A percentile compares a stretch with the other conserved stretches of the same genome.
These are phyloP conservation scores for Tetrao urogallus DNA, from an alignment of 2,113 vertebrate genomes.

Conservation along the genomic window DNA sequence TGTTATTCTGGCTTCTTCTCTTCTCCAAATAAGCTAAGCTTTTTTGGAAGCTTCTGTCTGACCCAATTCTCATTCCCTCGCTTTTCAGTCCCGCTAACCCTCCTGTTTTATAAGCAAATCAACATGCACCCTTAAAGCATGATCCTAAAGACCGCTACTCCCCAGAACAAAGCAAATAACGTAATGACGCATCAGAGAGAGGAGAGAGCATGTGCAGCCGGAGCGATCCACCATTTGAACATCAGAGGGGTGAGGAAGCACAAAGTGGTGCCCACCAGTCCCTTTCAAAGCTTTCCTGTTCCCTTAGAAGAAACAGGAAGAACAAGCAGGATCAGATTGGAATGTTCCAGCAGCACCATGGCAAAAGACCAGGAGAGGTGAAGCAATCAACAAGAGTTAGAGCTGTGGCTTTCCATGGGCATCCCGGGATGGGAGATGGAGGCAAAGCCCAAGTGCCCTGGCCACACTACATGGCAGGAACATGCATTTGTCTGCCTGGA, in stretches of 20 bases:
- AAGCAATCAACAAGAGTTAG: not conserved
- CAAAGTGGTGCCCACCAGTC: not conserved
- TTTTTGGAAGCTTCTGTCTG: conserved; percentile 50
- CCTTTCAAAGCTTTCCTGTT: not conserved
- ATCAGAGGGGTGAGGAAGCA: not conserved
- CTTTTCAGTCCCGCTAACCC: not conserved
- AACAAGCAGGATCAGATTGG: not conserved
- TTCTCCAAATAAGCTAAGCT: conserved; percentile 40
- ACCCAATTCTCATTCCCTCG: conserved; percentile 35
- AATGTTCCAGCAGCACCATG: not conserved
- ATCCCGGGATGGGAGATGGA: not conserved
- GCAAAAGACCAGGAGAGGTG: not conserved
- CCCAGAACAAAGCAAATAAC: not conserved
- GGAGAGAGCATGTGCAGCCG: not conserved
- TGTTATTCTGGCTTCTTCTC: conserved; percentile 40
- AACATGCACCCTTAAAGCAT: conserved; percentile 15
- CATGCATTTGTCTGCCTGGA: fast-evolving
- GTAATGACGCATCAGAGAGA: not conserved
- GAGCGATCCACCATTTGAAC: not conserved
- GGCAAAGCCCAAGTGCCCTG: not conserved
- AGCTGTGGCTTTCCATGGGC: not conserved
- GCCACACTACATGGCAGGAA: not conserved
- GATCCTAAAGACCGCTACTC: not conserved
- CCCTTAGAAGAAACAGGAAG: not conserved
- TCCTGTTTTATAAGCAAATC: not conserved